Base-by-base conservation (phyloP, 1,140 invertebrate genomes). In the Odontomachus brunneus region DNA sequence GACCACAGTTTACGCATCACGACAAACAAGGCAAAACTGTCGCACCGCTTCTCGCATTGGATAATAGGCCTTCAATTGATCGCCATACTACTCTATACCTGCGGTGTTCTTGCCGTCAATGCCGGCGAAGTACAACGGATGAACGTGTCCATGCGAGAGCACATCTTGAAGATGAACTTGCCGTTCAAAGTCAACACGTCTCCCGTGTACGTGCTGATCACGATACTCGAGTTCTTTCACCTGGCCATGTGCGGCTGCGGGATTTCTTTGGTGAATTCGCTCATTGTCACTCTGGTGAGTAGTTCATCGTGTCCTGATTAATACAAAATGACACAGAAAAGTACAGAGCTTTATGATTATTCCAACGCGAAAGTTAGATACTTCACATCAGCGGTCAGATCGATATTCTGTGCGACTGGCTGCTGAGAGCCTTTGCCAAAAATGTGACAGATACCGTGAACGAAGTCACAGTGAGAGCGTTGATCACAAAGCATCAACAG, bases 91-190 rank as follows among this genome's bases (percentile, higher is more conserved):
- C 4, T 78, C 3, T 78, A 78, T 22, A 53, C 26, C 17, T 29
- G 38, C 19, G 60, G 62, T 3, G 62, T 67, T 24, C 19, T 78
- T 12, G 62, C 74, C 17, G 49, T 11, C n/a, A 66, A 66, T 11
- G 9, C 15, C 12, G 9, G 29, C 24, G 19, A 78, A 9, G 9
- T 49, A 14, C 24, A 44, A 5, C 66, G 19, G 12, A 66, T 78
- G 24, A 60, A 78, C 1, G 38, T 48, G 17, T 67, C 38, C 19
- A 29, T 49, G 62, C 74, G 62, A 7, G 62, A 78, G 2, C 49
- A 63, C 7, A 78, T 78, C 33, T 17, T 78, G 15, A 78, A 78
- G 24, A 38, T 78, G 62, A 60, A 66, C 12, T n/a, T 67, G 4
- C 62, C 74, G 4, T 78, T 78, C 33, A 53, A 24, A 9, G 17